These are phyloP conservation scores for Xenopus tropicalis DNA, from an alignment of 2,113 vertebrate species.

Conservation along the genomic window DNA sequence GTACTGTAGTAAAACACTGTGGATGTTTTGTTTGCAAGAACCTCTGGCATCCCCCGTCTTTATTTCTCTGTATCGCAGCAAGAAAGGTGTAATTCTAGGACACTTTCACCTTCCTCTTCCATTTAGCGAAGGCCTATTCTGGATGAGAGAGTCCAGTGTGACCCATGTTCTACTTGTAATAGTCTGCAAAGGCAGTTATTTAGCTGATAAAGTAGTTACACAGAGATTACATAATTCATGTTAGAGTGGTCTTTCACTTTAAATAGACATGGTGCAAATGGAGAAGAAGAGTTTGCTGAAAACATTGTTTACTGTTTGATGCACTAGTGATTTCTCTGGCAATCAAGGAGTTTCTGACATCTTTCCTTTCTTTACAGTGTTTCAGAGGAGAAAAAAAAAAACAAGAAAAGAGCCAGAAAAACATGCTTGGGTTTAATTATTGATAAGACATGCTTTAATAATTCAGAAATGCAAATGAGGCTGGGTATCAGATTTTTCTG, in stretches of 20 bases:
- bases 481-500: slow-evolving; percentile 42
- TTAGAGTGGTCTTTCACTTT: too few relatives aligned
- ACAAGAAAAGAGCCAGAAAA: slow-evolving; percentile 40
- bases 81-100: too few relatives aligned
- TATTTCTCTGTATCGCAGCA: too few relatives aligned
- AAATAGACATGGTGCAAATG: background rate
- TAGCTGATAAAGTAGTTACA: background rate
- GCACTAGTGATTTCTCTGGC: background rate
- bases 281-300: background rate
- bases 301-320: background rate
- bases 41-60: too few relatives aligned
- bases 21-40: too few relatives aligned
- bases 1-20: too few relatives aligned
- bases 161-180: too few relatives aligned
- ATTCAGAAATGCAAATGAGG: slow-evolving; percentile 44
- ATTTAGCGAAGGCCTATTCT: too few relatives aligned
- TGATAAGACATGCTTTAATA: slow-evolving; percentile 42
- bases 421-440: slow-evolving; percentile 44
- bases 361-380: slow-evolving; percentile 20
- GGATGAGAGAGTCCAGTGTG: too few relatives aligned
- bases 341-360: background rate
- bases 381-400: slow-evolving; percentile 31
- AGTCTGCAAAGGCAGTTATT: too few relatives aligned
- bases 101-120: too few relatives aligned
- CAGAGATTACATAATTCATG: background rate